Conservation (phyloP, 2,797 vertebrate genomes). For the Limosa lapponica region DNA sequence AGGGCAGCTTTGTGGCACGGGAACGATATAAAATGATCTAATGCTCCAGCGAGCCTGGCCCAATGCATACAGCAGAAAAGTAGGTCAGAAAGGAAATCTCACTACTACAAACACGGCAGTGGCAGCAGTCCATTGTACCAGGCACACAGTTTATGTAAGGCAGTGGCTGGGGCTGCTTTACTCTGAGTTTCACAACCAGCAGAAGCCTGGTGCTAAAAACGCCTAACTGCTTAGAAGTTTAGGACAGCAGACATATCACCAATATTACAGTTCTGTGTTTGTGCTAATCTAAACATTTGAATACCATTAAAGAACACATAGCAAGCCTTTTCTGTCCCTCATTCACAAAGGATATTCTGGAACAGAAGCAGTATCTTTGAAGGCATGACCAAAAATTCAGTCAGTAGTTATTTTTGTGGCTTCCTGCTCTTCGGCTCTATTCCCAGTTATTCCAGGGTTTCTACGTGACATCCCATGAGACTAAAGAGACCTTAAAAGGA, state of each 20-base stretch:
- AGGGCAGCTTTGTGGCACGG: not conserved
- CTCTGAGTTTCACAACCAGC: not conserved
- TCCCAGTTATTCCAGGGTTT: not conserved
- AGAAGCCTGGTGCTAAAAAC: not conserved
- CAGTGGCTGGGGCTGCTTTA: not conserved
- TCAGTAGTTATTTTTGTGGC: not conserved
- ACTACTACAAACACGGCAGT: slow-evolving; percentile 9
- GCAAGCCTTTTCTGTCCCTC: not conserved
- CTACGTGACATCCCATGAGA: fast-evolving
- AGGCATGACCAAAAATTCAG: not conserved
- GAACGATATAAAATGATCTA: not conserved
- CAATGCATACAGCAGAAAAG: slow-evolving; percentile 16
- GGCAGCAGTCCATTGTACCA: slow-evolving; percentile 26
- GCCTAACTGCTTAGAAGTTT: not conserved
- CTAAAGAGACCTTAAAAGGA: not conserved
- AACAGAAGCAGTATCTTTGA: not conserved
- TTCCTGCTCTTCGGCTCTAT: not conserved
- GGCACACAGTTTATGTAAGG: slow-evolving; percentile 34
- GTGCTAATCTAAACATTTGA: not conserved
- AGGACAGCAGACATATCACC: not conserved
- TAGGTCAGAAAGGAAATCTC: slow-evolving; percentile 56
- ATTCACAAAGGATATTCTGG: not conserved
- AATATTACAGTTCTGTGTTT: not conserved
- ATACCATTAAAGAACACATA: not conserved
- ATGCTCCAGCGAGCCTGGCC: not conserved